Conservation (phyloP, 2,888 invertebrate species). For the Drosophila lutescens region DNA sequence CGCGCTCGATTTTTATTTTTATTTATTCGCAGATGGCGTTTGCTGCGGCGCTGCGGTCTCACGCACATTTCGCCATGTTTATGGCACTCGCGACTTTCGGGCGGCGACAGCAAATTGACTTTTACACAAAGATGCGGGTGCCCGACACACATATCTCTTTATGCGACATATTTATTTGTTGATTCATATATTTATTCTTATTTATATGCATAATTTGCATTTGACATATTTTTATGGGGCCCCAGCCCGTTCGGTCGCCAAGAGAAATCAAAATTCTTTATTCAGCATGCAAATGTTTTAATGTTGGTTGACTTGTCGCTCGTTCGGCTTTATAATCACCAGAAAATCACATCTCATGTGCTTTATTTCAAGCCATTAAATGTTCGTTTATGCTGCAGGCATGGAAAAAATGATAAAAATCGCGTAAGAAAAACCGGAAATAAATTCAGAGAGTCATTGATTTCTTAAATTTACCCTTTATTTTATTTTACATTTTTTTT, state of each 20-base stretch:
- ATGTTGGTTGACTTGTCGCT: conserved; percentile 7
- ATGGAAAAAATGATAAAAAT: neutral
- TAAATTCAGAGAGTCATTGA: neutral
- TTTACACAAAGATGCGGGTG: conserved; percentile 48
- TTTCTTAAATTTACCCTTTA: too few relatives aligned
- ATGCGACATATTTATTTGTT: conserved; percentile 71
- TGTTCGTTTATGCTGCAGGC: neutral
- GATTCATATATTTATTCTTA: conserved; percentile 60
- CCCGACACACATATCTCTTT: conserved; percentile 39
- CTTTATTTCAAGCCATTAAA: neutral
- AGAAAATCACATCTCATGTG: conserved; percentile 13
- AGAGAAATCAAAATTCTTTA: conserved; percentile 46
- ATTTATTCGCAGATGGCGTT: conserved; percentile 57
- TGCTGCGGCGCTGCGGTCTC: conserved; percentile 41
- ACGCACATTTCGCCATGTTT: conserved; percentile 66
- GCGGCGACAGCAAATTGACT: conserved; percentile 71
- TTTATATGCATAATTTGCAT: conserved; percentile 76
- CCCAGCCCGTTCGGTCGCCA: conserved; percentile 12
- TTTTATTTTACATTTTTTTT: neutral
- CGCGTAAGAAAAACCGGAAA: neutral
- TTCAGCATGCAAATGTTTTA: conserved; percentile 17
- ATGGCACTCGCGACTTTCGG: conserved; percentile 73
- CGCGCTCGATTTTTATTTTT: conserved; percentile 52
- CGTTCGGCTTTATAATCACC: conserved; percentile 9
- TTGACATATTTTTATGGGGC: conserved; percentile 74